phyloP scores from a whole-genome alignment of 2,888 invertebrate genomes.

The Noctua fimbriata region DNA sequence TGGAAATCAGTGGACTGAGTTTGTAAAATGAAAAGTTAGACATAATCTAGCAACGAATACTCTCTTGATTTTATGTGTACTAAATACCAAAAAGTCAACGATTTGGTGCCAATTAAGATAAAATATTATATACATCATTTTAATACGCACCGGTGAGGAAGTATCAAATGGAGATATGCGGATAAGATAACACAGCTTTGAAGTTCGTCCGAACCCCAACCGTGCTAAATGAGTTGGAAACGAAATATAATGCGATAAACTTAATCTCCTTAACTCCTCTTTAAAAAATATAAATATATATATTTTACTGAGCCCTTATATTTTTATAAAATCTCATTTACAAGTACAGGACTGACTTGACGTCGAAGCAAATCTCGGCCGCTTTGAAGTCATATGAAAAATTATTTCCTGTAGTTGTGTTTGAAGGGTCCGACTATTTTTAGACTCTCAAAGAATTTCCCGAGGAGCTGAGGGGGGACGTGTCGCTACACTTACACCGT shows the following conservation, averaged over 20 bases:
- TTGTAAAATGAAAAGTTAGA: background rate
- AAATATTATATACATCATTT: constrained; percentile 32
- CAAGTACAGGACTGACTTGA: constrained; percentile 38
- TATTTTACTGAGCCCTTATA: constrained; percentile 62
- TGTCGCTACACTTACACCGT: constrained; percentile 98
- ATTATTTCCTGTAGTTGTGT: constrained; percentile 45
- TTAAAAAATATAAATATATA: constrained; percentile 52
- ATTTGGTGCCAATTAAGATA: constrained; percentile 16
- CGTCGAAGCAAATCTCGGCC: constrained; percentile 32
- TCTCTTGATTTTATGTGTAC: constrained; percentile 44
- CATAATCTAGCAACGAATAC: background rate
- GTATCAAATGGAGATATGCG: constrained; percentile 61
- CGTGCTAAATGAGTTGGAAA: constrained; percentile 72
- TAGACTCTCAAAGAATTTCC: constrained; percentile 99
- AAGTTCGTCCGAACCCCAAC: constrained; percentile 65
- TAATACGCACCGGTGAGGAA: constrained; percentile 52
- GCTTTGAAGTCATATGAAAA: constrained; percentile 53
- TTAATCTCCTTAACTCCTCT: constrained; percentile 61
- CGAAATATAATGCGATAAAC: constrained; percentile 71
- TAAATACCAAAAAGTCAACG: background rate
- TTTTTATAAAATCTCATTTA: constrained; percentile 41
- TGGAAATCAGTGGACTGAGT: background rate
- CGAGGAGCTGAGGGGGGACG: constrained; percentile 98
- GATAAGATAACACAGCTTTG: constrained; percentile 68
- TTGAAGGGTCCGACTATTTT: constrained; percentile 71